Percentiles rank a stretch among this genome's conserved stretches.
Evolutionary conservation across 2,888 invertebrate genomes (phyloP).

Genomic region (Mactromeris polynyma): DNA sequence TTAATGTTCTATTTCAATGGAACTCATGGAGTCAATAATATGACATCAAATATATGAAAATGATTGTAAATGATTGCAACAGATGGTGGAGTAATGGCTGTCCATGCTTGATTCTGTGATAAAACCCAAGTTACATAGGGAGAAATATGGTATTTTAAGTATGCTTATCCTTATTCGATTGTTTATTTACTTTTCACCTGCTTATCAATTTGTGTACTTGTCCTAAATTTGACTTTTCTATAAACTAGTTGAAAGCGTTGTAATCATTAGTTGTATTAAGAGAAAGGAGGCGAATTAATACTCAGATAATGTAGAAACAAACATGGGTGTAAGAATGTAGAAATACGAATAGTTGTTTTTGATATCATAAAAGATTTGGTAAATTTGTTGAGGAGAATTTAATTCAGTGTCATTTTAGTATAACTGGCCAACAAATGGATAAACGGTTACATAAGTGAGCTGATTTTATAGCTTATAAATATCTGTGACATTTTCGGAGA

Average conservation of each 20-base stretch:
- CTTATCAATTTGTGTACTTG: slow-evolving; percentile 25
- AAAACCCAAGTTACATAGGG: not conserved
- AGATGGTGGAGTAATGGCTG: not conserved
- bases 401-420: not conserved
- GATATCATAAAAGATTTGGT: not conserved
- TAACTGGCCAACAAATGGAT: not conserved
- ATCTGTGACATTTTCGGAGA: not conserved
- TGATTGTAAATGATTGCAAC: not conserved
- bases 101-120: not conserved
- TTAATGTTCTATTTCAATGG: too few species aligned
- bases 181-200: slow-evolving; percentile 28
- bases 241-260: not conserved
- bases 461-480: not conserved
- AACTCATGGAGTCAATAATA: not conserved
- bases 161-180: slow-evolving; percentile 26
- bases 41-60: not conserved
- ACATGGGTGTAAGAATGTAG: not conserved
- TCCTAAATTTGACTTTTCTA: slow-evolving; percentile 13
- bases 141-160: slow-evolving; percentile 28
- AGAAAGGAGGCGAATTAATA: not conserved
- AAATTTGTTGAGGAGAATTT: not conserved
- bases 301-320: not conserved
- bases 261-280: not conserved
- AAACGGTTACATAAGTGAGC: not conserved
- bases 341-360: not conserved